A percentile compares a stretch with the other conserved stretches of the same genome.
Evolutionary conservation across 1,140 invertebrate species (phyloP).

Genomic region (Zaprionus kolodkinae): DNA sequence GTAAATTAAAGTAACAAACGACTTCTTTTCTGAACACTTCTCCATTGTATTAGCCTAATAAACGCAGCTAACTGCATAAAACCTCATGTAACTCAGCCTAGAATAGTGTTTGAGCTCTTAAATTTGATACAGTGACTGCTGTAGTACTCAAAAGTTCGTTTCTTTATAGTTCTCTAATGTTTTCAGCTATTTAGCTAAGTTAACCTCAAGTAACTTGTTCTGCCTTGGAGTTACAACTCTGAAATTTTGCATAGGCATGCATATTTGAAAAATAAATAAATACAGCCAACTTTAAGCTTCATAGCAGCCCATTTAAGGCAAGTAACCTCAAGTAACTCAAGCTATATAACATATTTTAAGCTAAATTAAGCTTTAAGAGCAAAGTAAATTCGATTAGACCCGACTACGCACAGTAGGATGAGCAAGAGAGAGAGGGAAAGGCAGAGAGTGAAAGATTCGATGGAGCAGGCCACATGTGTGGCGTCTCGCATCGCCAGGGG

Average conservation of each 20-base stretch:
- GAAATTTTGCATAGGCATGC: neutral
- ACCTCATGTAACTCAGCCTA: neutral
- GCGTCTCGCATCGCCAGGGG: conserved; percentile 40
- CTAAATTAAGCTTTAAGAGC: neutral
- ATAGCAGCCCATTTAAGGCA: neutral
- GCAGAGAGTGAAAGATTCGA: too few species aligned
- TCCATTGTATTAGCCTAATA: neutral
- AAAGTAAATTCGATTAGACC: conserved; percentile 1
- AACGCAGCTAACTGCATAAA: neutral
- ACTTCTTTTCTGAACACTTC: neutral
- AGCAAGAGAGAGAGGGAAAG: neutral
- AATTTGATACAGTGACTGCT: neutral
- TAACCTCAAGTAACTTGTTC: neutral
- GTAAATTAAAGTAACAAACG: neutral
- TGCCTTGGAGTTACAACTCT: neutral
- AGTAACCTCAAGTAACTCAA: neutral
- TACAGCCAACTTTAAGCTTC: neutral
- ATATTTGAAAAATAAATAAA: too few species aligned
- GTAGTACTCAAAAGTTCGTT: neutral
- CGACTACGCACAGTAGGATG: neutral
- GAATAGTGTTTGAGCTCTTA: neutral
- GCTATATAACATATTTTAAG: neutral
- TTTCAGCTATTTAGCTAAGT: neutral
- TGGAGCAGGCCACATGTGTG: conserved; percentile 6
- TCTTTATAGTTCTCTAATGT: neutral